Base-by-base conservation (phyloP, 1,140 invertebrate species). In the Forficula auricularia region DNA sequence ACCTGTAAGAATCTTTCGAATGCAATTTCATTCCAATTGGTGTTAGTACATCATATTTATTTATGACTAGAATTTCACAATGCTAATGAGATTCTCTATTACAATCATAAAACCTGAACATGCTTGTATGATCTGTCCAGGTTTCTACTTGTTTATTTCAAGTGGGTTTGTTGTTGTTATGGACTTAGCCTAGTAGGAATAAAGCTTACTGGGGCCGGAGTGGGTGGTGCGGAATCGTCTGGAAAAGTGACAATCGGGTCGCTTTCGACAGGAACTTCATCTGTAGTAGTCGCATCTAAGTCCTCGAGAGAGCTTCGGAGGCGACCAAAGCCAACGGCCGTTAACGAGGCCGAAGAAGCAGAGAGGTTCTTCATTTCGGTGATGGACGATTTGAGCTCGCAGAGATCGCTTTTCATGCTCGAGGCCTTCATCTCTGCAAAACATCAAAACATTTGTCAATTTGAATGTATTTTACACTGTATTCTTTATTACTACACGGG, bases 201-300 rank as follows among this genome's bases (percentile, higher is more conserved):
- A n/a, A n/a, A n/a, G 10, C 22, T 27, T 27, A 27, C 22, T 6
- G 22, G 22, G 3, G 27, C 22, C 16, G 40, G 42, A 0, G 64
- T 59, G 32, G 65, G 62, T 20, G 79, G 76, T 3, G 77, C 74
- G 46, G 79, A 77, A 0, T 75, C 73, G 54, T 83, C 79, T 0
- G 81, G 82, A 60, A 79, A 80, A 34, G 82, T 84, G 12, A 84
- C 77, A 44, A 82, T 54, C 2, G 78, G 79, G 52, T 77, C 74
- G 7, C 60, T 18, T 20, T 36, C 41, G 15, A 15, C n/a, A 0
- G 40, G 38, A 31, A 37, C 19, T 30, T 18, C 45, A 33, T 45
- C 44, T 14, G 19, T 20, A 2, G 37, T 13, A 3, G 10, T 14
- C 9, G 33, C 19, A 22, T 73, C 72, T 49, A 77, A 63, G 50